Percentiles rank a stretch among this genome's conserved stretches.
Evolutionary conservation across 2,797 vertebrate species (phyloP).

Genomic region (Pipistrellus pygmaeus): DNA sequence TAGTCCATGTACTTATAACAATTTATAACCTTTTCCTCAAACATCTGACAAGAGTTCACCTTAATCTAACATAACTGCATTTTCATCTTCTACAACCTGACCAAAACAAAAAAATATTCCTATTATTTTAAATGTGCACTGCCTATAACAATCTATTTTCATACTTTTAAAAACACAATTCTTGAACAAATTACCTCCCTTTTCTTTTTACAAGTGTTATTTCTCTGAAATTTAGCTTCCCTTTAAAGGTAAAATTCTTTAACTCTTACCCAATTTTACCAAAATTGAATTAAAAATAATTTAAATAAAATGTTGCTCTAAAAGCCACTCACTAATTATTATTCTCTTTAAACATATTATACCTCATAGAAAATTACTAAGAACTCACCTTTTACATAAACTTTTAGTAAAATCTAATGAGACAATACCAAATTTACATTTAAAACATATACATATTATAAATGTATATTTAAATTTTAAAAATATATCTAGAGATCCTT

Average conservation of each 20-base stretch:
- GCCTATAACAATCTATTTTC: constrained; percentile 15
- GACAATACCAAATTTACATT: constrained; percentile 19
- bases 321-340: constrained; percentile 37
- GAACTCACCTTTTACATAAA: constrained; percentile 47
- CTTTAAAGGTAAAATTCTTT: constrained; percentile 61
- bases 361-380: constrained; percentile 51
- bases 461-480: constrained; percentile 45
- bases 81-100: background rate
- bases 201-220: background rate
- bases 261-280: constrained; percentile 17
- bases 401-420: constrained; percentile 46
- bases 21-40: constrained; percentile 48
- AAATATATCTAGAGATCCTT: constrained; percentile 8
- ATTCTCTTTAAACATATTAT: constrained; percentile 61
- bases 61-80: background rate
- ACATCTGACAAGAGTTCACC: background rate
- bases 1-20: background rate
- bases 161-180: constrained; percentile 20
- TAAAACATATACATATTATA: constrained; percentile 38
- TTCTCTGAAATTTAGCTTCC: constrained; percentile 46
- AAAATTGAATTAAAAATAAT: constrained; percentile 6
- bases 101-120: constrained; percentile 3
- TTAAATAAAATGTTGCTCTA: constrained; percentile 59
- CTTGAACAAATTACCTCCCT: background rate
- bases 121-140: constrained; percentile 44